Evolutionary conservation across 2,888 invertebrate species (phyloP), one percentile per base, ranked within the genome.

Genomic region (Acleris laterana): DNA sequence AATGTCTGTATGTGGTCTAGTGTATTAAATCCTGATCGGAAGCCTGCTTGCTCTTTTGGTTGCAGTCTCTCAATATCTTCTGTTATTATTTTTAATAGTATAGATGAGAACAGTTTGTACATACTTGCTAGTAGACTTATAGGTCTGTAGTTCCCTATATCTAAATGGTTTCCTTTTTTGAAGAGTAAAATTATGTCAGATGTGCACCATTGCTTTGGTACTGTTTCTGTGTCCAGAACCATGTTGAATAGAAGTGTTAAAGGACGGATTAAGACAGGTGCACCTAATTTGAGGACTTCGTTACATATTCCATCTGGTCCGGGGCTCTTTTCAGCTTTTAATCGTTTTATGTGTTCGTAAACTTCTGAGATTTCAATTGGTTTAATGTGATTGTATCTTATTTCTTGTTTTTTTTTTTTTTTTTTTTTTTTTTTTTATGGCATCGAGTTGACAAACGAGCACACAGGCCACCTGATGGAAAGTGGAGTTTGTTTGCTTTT

Each of bases 271-370:
- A 74, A 48, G 11, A 70, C 51, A 5, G 62, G 48, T 49, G 55
- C 53, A 5, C 71, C 72, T n/a, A 44, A 2, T 69, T 71, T 73
- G 11, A 74, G 44, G 4, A 63, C 63, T 59, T 73, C 73, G 60
- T 73, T 74, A 56, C 52, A 52, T 51, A 73, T 62, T 16, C 67
- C 69, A 32, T 73, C 73, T 2, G 72, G 69, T 0, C 71, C 72
- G 13, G 72, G 71, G 52, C 66, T 70, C 69, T 68, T 71, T 9
- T 72, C 71, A 16, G 25, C n/a, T 68, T 69, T 73, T 4, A 72
- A 52, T 25, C 63, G 67, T 22, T 60, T 62, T 3, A 72, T 69
- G n/a, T 69, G 68, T 9, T 67, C 57, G n/a, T 62, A 46, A 16
- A 71, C 63, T 67, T 72, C 71, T 13, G 25, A 17, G 20, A 38